phyloP scores from a whole-genome alignment of 2,113 vertebrate genomes.

The Crotalus viridis region DNA sequence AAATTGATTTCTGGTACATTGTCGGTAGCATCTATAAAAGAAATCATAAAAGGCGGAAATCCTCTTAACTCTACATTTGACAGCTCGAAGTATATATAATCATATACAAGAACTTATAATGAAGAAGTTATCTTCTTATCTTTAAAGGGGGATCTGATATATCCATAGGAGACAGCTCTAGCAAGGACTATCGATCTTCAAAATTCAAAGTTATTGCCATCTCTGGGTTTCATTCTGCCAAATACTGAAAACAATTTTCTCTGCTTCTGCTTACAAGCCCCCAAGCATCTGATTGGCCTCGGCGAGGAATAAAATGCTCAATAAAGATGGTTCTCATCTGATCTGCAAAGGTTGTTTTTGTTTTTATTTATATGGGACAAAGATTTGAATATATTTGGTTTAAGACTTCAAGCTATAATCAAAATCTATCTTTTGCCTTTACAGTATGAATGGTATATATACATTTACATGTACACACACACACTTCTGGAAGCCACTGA shows the following conservation, averaged over 20 bases:
- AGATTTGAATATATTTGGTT: not conserved
- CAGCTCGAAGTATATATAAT: not conserved
- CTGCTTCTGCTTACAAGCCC: not conserved
- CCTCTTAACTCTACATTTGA: not conserved
- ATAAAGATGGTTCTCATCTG: not conserved
- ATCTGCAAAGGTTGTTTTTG: not conserved
- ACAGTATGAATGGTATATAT: not conserved
- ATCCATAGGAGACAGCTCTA: not conserved
- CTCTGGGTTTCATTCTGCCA: not conserved
- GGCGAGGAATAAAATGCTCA: not conserved
- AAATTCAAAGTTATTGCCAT: not conserved
- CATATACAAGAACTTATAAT: not conserved
- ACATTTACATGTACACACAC: not conserved
- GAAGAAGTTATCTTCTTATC: not conserved
- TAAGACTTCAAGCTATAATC: not conserved
- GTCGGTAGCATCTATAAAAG: not conserved
- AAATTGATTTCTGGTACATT: not conserved
- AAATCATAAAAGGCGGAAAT: not conserved
- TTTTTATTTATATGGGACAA: not conserved
- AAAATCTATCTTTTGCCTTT: not conserved
- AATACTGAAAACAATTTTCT: not conserved
- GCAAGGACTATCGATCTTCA: not conserved
- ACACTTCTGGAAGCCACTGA: not conserved
- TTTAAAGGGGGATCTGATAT: not conserved
- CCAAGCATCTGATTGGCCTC: not conserved